Base-by-base conservation (phyloP, 37 sponge, comb jelly and placozoan species). In the Cliona cf. orientalis region DNA sequence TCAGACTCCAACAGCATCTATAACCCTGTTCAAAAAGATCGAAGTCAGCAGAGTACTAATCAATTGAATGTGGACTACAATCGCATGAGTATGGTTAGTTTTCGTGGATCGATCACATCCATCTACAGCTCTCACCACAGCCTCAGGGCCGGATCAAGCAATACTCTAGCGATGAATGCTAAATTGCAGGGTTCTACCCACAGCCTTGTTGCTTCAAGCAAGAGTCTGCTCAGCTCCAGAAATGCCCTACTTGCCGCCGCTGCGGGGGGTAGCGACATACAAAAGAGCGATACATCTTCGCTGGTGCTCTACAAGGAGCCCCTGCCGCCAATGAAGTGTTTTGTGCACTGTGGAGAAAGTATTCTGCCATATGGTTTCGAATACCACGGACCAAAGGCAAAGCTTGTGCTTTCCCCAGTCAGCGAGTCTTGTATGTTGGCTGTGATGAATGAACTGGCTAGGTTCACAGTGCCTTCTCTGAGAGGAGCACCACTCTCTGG, bases 321-420 rank as follows among this genome's bases (percentile, higher is more conserved):
- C 29, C 68, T 67, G 68, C 29, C 42, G 0, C 81, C 81, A 0
- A 68, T 84, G 22, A 70, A 56, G 43, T 86, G 88, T n/a, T 0
- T 43, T n/a, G 79, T 91, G 21, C 71, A 72, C 42, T 78, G 74
- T 69, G 49, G 67, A 57, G 75, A 72, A 37, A 77, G 38, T 23
- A 33, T 45, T 11, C 39, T 87, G 43, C 37, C 69, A 7, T 91
- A 87, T 74, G 92, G 88, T 0, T 91, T 75, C 69, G 92, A 91
- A 58, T 80, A 60, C 25, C 55, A 38, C 33, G 69, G 75, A 4
- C 45, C 37, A 19, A 73, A 42, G 29, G 11, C 58, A 17, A 36
- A 62, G 19, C 60, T 86, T 21, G 46, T 64, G 0, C 38, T 91
- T 21, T 71, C 82, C 5, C 83, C 87, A 32, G 46, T 42, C 26